phyloP scores from a whole-genome alignment of 2,888 invertebrate species.

The Epicampocera succincta region DNA sequence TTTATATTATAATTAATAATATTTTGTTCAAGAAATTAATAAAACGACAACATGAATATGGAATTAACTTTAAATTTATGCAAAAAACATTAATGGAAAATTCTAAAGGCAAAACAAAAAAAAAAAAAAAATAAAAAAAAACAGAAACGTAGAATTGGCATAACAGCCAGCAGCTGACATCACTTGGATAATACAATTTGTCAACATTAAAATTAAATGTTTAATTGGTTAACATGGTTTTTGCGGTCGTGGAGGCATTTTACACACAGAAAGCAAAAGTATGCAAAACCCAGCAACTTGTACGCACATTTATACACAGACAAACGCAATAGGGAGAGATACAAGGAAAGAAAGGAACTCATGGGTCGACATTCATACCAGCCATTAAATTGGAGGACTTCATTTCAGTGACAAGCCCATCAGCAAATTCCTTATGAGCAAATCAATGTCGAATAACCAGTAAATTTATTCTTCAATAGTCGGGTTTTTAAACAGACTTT shows the following conservation, averaged over 20 bases:
- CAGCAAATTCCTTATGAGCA: too few species aligned
- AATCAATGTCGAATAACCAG: too few species aligned
- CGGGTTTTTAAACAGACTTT: too few species aligned
- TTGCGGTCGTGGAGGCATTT: conserved; percentile 64
- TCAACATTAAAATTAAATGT: conserved; percentile 68
- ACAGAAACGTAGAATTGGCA: conserved; percentile 47
- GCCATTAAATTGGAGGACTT: too few species aligned
- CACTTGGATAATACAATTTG: conserved; percentile 68
- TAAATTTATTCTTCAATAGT: too few species aligned
- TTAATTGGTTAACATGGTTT: conserved; percentile 68
- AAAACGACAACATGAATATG: conserved; percentile 8
- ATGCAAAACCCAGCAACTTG: conserved; percentile 13
- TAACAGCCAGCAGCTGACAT: conserved; percentile 65
- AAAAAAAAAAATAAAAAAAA: conserved; percentile 1
- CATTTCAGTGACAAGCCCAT: too few species aligned
- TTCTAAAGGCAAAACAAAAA: background rate
- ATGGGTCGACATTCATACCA: background rate
- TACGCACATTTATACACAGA: background rate
- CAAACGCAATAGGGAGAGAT: background rate
- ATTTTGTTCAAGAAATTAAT: background rate
- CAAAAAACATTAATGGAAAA: background rate
- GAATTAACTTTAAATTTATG: conserved; percentile 51
- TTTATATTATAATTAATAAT: conserved; percentile 37
- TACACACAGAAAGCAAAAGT: conserved; percentile 41
- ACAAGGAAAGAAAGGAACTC: background rate